Base-by-base conservation (phyloP, 2,797 vertebrate species). In the Simalia tracyae region DNA sequence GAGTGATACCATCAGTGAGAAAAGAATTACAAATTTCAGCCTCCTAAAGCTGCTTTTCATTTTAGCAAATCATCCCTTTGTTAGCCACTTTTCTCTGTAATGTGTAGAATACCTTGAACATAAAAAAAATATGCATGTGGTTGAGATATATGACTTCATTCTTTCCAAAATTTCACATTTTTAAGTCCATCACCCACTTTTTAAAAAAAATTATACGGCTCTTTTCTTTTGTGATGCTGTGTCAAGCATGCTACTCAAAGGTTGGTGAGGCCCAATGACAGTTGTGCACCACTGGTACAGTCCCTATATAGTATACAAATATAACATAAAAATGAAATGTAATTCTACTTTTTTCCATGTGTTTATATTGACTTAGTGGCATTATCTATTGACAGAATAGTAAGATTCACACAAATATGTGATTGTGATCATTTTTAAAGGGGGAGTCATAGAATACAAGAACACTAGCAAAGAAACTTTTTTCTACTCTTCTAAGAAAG, bases 331-430 rank as follows among this genome's bases (percentile, higher is more conserved):
- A n/a, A 72, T 2, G 2, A 72, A 72, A 36, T 72, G 5, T 54
- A 54, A 54, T 54, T 8, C 50, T 64, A 22, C 26, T 61, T 57
- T 31, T 81, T 81, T 36, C 15, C 22, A 31, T 60, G 6, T 36
- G 31, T 87, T 42, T 59, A 60, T 28, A n/a, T 11, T 85, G 24
- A 3, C n/a, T 68, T 68, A 68, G n/a, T 15, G 66, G 14, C 66
- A 31, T 68, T 89, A 10, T 31, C 28, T 68, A 88, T 14, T 84
- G 85, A 90, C 91, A 93, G 66, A 92, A 14, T 6, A 88, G 87
- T 84, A 72, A 59, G 60, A 57, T 92, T 91, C 93, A 91, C 59
- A 93, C 91, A 89, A 24, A 72, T 26, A 36, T 17, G 56, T 9
- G 28, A 26, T 64, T 88, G 81, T 76, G 68, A 84, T 72, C 24